Evolutionary conservation across 2,888 invertebrate species (phyloP), one percentile per base, ranked within the genome.

Genomic region (Mellilla xanthometata): DNA sequence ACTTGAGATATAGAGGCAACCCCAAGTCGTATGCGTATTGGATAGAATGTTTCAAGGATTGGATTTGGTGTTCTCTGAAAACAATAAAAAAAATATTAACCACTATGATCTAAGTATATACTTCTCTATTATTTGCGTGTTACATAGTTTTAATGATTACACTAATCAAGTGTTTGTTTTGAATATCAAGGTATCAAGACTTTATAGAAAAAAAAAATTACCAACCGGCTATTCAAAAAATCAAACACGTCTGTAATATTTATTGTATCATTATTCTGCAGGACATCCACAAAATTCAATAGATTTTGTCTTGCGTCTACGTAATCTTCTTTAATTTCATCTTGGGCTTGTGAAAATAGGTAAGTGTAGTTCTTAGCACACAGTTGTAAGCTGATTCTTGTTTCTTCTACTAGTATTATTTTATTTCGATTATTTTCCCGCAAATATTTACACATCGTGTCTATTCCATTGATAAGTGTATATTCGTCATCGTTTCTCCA

Each of bases 21-120:
- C 76, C 68, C 0, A 90, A 63, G 1, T 90, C 88, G 53, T 83
- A 82, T 0, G 86, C 62, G 53, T 83, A 76, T 12, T 72, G 70
- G 0, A 80, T 72, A 0, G 81, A 80, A 0, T 56, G 61, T 43
- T 72, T 76, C 2, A 86, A 42, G 1, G 62, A 59, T 0, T 63
- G 50, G 5, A 77, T 49, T 1, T 84, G 54, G 39, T 78, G 66
- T 44, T 68, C 62, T 35, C 90, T 90, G 72, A 41, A 72, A 72
- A 15, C 23, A 19, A 49, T 22, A 12, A 34, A 15, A 2, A 11
- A 24, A 10, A 23, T 19, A 1, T n/a, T n/a, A n/a, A n/a, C n/a
- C n/a, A n/a, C n/a, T n/a, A n/a, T n/a, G 15, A 19, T 19, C 6
- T 1, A 5, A 0, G 15, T 1, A 19, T n/a, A n/a, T 19, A 19